Conservation (phyloP, 2,113 vertebrate genomes). For the Oncorhynchus kisutch region DNA sequence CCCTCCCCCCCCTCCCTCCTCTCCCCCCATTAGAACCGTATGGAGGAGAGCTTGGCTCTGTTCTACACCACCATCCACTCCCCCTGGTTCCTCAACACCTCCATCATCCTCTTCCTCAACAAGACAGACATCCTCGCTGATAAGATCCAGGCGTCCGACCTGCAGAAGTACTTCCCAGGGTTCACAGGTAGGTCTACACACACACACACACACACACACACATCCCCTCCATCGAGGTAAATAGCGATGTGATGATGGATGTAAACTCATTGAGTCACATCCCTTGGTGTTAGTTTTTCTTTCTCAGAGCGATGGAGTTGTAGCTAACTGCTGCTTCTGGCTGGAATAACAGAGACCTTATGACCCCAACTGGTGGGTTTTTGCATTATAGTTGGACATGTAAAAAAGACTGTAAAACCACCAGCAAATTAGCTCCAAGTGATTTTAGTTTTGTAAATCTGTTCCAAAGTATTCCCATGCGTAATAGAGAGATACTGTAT, state of each 20-base stretch:
- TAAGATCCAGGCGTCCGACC: slow-evolving; percentile 82
- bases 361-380: too few relatives aligned
- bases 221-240: too few relatives aligned
- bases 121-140: slow-evolving; percentile 88
- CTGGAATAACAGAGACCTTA: neutral
- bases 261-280: neutral
- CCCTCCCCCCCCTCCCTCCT: neutral
- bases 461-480: too few relatives aligned
- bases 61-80: slow-evolving; percentile 88
- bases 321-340: neutral
- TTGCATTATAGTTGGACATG: too few relatives aligned
- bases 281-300: neutral
- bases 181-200: slow-evolving; percentile 72
- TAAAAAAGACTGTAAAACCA: too few relatives aligned
- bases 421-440: too few relatives aligned
- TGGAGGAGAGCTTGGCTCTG: slow-evolving; percentile 86
- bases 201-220: too few relatives aligned
- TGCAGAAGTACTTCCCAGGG: slow-evolving; percentile 79
- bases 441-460: too few relatives aligned
- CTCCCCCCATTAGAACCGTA: slow-evolving; percentile 79
- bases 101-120: slow-evolving; percentile 91
- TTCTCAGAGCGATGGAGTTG: neutral
- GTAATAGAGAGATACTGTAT: too few relatives aligned
- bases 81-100: slow-evolving; percentile 81
- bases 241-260: neutral